Percentiles rank a stretch among this genome's conserved stretches.
phyloP scores from a whole-genome alignment of 2,113 vertebrate genomes.

The Xenopus laevis region DNA sequence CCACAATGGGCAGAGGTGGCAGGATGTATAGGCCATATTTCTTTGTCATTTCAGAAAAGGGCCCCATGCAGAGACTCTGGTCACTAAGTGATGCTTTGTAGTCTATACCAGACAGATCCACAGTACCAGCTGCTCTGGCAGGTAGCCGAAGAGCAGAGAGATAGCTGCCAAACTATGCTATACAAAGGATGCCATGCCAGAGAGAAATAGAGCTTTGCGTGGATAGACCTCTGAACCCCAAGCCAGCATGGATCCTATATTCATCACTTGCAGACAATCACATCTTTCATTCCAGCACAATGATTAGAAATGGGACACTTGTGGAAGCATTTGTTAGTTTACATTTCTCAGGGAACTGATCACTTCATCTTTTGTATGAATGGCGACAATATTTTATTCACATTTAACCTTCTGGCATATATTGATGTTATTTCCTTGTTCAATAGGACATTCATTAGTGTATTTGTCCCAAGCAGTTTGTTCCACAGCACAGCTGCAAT shows the following conservation, averaged over 20 bases:
- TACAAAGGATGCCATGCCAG: slow-evolving; percentile 77
- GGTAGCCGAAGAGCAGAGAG: slow-evolving; percentile 77
- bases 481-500: not conserved
- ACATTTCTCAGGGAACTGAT: slow-evolving; percentile 59
- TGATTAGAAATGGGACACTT: slow-evolving; percentile 66
- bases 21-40: slow-evolving; percentile 74
- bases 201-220: slow-evolving; percentile 78
- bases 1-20: slow-evolving; percentile 64
- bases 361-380: slow-evolving; percentile 60
- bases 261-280: slow-evolving; percentile 87
- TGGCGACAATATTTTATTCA: slow-evolving; percentile 59
- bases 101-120: slow-evolving; percentile 75
- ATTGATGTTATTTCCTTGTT: not conserved
- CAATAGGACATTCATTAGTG: not conserved
- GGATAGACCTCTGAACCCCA: slow-evolving; percentile 72
- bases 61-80: slow-evolving; percentile 74
- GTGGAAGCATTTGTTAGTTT: slow-evolving; percentile 62
- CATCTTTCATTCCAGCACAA: slow-evolving; percentile 84
- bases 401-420: slow-evolving; percentile 3
- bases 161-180: slow-evolving; percentile 80
- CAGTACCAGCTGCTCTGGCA: slow-evolving; percentile 89
- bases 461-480: not conserved
- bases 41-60: slow-evolving; percentile 78
- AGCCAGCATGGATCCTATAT: slow-evolving; percentile 84
- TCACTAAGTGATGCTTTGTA: slow-evolving; percentile 81